Evolutionary conservation across 2,888 invertebrate species (phyloP), one percentile per base, ranked within the genome.

Genomic region (Penaeus monodon): DNA sequence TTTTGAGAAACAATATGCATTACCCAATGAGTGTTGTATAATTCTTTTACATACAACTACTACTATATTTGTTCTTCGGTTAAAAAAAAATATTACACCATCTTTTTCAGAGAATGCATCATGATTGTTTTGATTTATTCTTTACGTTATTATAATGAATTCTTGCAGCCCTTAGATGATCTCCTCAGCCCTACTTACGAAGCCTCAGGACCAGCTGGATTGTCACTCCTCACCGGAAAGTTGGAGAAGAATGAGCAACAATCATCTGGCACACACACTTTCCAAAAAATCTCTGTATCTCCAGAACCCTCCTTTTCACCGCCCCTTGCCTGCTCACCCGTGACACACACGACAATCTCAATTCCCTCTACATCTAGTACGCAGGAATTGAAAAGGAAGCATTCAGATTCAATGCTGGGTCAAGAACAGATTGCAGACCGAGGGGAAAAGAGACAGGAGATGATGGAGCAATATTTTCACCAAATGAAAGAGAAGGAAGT

Each of bases 381-480:
- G 14, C 83, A 22, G 22, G 77, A 78, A 70, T 33, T 29, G 3
- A 84, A 84, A 57, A 78, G 84, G 63, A 84, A 76, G 44, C 29
- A 63, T 49, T 78, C 70, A 27, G 84, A 84, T 0, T 27, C 79
- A 24, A 14, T 20, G 27, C 63, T 63, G 29, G 64, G 22, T 78
- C 22, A 38, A 33, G 70, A 84, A 38, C 29, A 65, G n/a, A 49
- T 63, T 22, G 49, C 73, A n/a, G 79, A 84, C 29, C 78, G 70
- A 84, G 73, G 70, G 33, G 70, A 79, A 49, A 84, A 57, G 65
- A 66, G 84, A 33, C 79, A 79, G 44, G 65, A 79, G 17, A 33
- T 79, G 38, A 79, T 84, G 64, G 84, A 84, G 22, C 84, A 73
- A n/a, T 84, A 79, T 64, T 64, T 84, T 44, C 79, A 84, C n/a